Base-by-base conservation (phyloP, 2,797 vertebrate species). In the Chloroceryle inda region DNA sequence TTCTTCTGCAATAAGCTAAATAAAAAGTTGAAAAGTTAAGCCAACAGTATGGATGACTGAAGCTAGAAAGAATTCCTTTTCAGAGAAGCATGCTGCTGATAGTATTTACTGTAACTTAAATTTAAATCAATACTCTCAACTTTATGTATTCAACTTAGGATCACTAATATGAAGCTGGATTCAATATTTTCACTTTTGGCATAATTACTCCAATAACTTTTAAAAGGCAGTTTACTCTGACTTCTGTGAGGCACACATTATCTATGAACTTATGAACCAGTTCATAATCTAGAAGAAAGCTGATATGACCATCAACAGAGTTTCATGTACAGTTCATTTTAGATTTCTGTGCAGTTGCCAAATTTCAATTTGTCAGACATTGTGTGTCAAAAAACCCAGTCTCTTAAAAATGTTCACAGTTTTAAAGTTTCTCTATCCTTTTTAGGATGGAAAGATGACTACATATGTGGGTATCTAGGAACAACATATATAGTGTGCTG, bases 1-100 rank as follows among this genome's bases (percentile, higher is more conserved):
- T 99, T 99, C 99, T 98, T 99, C 99, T 98, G 99, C 99, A 96
- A 99, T 99, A 97, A 99, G 98, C 99, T 99, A 97, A 75, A 98
- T 94, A 81, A 82, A 68, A 82, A 63, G n/a, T 55, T 74, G 22
- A 78, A 72, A 38, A 81, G 33, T 94, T 91, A 93, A 93, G n/a
- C 7, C 38, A 92, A 53, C 21, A 85, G 21, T 14, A 64, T 45
- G 64, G 73, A 35, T 9, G 15, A 11, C 11, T 50, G 38, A 50
- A 37, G 47, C 33, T 86, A 55, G 86, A 85, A 55, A 78, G 7
- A 95, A 63, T 12, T 59, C 8, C 8, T 59, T 88, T 94, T 68
- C 72, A 85, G 24, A 62, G 13, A 91, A 62, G 20, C 4, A 2
- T 58, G 18, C 10, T 38, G 52, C 42, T 45, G 59, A 20, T 3